These are phyloP conservation scores for Sphaeramia orbicularis DNA, from an alignment of 2,797 vertebrate genomes.

Conservation along the genomic window DNA sequence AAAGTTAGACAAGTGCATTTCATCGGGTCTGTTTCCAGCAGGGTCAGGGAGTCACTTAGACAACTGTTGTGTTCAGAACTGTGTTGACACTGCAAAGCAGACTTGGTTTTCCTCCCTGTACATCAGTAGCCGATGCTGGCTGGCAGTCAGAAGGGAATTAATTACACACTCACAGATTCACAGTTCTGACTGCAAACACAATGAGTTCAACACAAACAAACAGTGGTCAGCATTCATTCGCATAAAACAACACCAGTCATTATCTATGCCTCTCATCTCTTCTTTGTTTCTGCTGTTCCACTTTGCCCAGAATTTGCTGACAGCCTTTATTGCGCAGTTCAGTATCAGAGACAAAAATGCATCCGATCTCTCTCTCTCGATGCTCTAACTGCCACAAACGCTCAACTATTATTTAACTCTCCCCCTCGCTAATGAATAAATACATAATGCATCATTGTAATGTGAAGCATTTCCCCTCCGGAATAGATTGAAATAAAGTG, in stretches of 20 bases:
- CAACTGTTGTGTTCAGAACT: conserved; percentile 18
- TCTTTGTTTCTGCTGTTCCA: conserved; percentile 64
- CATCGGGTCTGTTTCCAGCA: conserved; percentile 10
- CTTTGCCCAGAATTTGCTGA: conserved; percentile 73
- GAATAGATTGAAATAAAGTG: conserved; percentile 54
- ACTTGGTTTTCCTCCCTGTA: conserved; percentile 29
- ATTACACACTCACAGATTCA: conserved; percentile 67
- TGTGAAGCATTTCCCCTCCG: conserved; percentile 34
- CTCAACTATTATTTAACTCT: conserved; percentile 50
- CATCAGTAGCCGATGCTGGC: conserved; percentile 38
- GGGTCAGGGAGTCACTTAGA: conserved; percentile 33
- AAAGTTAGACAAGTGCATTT: conserved; percentile 20
- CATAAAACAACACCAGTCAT: conserved; percentile 77
- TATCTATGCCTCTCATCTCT: conserved; percentile 72
- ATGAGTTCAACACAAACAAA: conserved; percentile 74
- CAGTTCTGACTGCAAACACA: conserved; percentile 74
- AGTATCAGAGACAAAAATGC: conserved; percentile 53
- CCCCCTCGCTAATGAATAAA: conserved; percentile 59
- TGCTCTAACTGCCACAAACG: conserved; percentile 44
- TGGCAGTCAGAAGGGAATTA: conserved; percentile 68
- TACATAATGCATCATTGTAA: conserved; percentile 52
- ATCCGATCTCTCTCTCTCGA: conserved; percentile 34
- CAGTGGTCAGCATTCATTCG: conserved; percentile 75
- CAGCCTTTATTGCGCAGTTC: conserved; percentile 58
- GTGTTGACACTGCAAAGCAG: conserved; percentile 33